Evolutionary conservation across 2,888 invertebrate genomes (phyloP), one percentile per base, ranked within the genome.

Genomic region (Sphaerophoria taeniata): DNA sequence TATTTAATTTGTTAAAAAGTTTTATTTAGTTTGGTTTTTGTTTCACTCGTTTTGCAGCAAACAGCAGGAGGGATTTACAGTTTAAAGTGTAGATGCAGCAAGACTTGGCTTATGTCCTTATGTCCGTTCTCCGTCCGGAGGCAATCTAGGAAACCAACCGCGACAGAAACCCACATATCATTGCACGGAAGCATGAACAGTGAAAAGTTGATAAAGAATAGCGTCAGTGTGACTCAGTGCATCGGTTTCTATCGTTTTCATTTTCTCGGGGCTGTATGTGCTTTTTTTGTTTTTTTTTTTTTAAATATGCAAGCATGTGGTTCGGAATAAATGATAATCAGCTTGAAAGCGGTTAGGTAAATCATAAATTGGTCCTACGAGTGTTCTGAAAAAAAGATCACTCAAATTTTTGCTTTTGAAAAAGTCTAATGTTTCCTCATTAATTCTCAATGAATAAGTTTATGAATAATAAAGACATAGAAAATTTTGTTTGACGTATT

Each of bases 1-100:
- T 85, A 81, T 85, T 85, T 85, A 85, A 85, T 85, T 85, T 85
- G 85, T 73, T 81, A 77, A 85, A 85, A 81, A 73, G 76, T 81
- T 77, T 72, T 51, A 24, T 43, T 11, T 43, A 43, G 24, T 24
- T 24, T 24, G 24, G 24, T 1, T 43, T 43, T 43, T 43, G 9
- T 43, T 43, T 39, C 39, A 9, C 12, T 43, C 43, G 51, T 72
- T 72, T 55, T 16, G 3, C 24, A 58, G 24, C 24, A 16, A 47
- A 2, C 56, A 47, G 55, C 36, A 47, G 61, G 47, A 47, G 43
- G n/a, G 63, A 24, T 51, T 43, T n/a, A 24, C 9, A n/a, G 24
- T 11, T 24, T 61, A 36, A 56, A 71, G 11, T 67, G 43, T 53
- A 36, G 56, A 71, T 58, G 6, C 39, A 16, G 24, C 63, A 69